These are phyloP conservation scores for Psammodynastes pulverulentus DNA, from an alignment of 2,113 vertebrate genomes.

Conservation along the genomic window DNA sequence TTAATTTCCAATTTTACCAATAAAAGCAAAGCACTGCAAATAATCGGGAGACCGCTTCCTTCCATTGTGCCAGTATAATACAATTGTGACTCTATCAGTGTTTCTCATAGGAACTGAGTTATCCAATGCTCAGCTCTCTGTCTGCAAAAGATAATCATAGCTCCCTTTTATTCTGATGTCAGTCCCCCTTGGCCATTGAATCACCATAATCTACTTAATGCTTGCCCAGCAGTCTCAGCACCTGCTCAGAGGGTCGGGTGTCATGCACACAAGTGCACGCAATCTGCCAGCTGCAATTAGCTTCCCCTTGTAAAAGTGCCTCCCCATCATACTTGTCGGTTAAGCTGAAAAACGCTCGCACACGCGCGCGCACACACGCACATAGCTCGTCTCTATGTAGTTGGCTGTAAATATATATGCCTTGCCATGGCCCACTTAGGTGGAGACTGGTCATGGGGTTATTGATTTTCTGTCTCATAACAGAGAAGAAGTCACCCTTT, in stretches of 20 bases:
- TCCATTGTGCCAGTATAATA: neutral
- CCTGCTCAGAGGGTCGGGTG: neutral
- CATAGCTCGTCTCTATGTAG: neutral
- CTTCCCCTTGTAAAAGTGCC: neutral
- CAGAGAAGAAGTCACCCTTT: conserved; percentile 55
- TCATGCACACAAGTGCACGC: neutral
- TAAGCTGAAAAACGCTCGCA: conserved; percentile 19
- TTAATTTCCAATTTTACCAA: neutral
- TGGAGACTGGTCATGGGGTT: conserved; percentile 31
- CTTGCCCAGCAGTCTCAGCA: neutral
- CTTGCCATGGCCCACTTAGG: neutral
- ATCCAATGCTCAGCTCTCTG: neutral
- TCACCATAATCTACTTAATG: neutral
- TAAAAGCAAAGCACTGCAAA: neutral
- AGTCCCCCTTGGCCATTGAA: neutral
- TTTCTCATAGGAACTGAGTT: neutral
- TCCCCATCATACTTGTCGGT: conserved; percentile 4
- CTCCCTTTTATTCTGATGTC: neutral
- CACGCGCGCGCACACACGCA: neutral
- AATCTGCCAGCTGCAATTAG: conserved; percentile 10
- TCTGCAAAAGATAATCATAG: neutral
- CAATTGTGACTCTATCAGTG: neutral
- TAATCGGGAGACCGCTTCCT: neutral
- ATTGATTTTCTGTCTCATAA: conserved; percentile 41
- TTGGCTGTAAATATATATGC: conserved; percentile 7